Evolutionary conservation across 2,797 vertebrate species (phyloP).

Genomic region (Micromesistius poutassou): DNA sequence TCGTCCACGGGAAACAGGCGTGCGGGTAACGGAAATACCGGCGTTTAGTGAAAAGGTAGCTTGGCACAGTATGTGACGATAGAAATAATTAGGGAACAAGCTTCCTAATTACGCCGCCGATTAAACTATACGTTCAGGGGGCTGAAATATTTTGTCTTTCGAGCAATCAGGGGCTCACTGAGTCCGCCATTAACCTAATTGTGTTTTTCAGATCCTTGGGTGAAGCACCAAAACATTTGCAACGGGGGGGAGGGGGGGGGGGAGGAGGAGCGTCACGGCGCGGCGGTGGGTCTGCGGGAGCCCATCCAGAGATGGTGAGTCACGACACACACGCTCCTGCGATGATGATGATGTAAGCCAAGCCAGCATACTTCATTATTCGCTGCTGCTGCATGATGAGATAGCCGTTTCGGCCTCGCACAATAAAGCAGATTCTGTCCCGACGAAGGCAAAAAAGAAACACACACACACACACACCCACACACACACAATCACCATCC

Average conservation of each 20-base stretch:
- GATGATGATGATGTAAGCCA: neutral
- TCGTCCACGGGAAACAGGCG: slow-evolving; percentile 22
- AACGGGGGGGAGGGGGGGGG: too few relatives aligned
- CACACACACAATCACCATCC: slow-evolving; percentile 38
- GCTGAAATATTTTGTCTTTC: neutral
- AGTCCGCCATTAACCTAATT: neutral
- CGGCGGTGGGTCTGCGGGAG: slow-evolving; percentile 48
- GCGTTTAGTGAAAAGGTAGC: neutral
- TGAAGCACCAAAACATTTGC: neutral
- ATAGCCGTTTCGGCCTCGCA: slow-evolving; percentile 29
- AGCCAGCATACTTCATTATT: neutral
- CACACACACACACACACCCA: neutral
- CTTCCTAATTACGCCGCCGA: neutral
- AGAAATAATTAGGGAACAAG: neutral
- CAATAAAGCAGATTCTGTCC: slow-evolving; percentile 24
- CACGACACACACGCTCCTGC: slow-evolving; percentile 36
- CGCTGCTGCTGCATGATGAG: neutral
- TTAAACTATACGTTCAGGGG: neutral
- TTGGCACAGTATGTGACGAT: neutral
- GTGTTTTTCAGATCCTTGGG: neutral
- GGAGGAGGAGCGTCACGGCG: slow-evolving; percentile 16
- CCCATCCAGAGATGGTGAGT: slow-evolving; percentile 54
- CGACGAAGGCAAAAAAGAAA: neutral
- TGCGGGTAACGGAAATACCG: neutral
- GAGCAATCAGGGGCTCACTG: neutral